A percentile compares a stretch with the other conserved stretches of the same genome.
These are phyloP conservation scores for Drosophila recens DNA, from an alignment of 2,888 invertebrate species.

Conservation along the genomic window DNA sequence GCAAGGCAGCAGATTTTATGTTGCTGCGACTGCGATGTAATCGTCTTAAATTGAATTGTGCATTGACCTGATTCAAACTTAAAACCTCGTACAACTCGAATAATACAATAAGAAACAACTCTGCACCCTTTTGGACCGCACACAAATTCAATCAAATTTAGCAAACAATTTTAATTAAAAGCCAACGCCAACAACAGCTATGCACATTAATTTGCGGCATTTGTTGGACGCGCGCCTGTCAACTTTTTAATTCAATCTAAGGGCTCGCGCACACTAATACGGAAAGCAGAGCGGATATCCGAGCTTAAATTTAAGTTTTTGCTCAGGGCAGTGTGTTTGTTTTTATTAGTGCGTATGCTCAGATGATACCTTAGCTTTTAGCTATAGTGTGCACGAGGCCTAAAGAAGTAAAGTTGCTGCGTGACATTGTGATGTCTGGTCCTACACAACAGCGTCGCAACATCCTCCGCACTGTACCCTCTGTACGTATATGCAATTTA, in stretches of 20 bases:
- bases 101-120: slow-evolving; percentile 20
- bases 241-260: slow-evolving; percentile 80
- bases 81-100: slow-evolving; percentile 16
- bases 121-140: slow-evolving; percentile 32
- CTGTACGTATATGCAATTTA: slow-evolving; percentile 74
- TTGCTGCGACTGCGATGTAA: slow-evolving; percentile 37
- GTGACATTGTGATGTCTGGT: slow-evolving; percentile 47
- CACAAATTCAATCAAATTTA: slow-evolving; percentile 75
- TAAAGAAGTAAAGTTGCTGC: slow-evolving; percentile 54
- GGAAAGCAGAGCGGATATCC: no score
- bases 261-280: slow-evolving; percentile 1
- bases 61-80: slow-evolving; percentile 71
- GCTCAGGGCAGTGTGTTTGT: no score
- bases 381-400: no score
- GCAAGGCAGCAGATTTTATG: slow-evolving; percentile 52
- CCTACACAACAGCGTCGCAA: slow-evolving; percentile 33
- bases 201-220: slow-evolving; percentile 77
- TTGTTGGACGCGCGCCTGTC: slow-evolving; percentile 61
- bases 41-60: slow-evolving; percentile 66
- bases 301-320: no score
- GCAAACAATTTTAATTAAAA: slow-evolving; percentile 78
- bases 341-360: no score
- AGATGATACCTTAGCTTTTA: no score
- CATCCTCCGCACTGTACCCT: slow-evolving; percentile 27
- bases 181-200: slow-evolving; percentile 59